Conservation (phyloP, 35 echinoderm and acorn worm genomes). For the Nesometra sesokonis region DNA sequence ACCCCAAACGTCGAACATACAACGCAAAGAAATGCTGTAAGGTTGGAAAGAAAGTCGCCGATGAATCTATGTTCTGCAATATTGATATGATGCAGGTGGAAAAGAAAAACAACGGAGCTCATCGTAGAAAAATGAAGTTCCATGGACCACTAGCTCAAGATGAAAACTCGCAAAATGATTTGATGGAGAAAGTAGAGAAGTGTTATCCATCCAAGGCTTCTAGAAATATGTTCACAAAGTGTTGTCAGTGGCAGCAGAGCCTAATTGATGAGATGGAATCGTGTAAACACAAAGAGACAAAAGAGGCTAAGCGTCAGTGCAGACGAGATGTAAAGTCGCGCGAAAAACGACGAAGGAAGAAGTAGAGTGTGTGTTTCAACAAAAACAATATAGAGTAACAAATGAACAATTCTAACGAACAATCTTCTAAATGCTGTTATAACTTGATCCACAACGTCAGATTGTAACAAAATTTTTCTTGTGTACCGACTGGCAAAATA, state of each 20-base stretch:
- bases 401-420: no score
- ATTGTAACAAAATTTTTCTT: no score
- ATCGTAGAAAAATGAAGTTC: constrained; percentile 68
- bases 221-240: constrained; percentile 56
- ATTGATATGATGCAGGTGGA: constrained; percentile 43
- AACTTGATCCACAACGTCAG: no score
- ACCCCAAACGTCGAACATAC: background rate
- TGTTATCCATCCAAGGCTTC: constrained; percentile 48
- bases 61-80: constrained; percentile 49
- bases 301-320: constrained; percentile 34
- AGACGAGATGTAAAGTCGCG: constrained; percentile 24
- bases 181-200: constrained; percentile 57
- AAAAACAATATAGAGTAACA: no score
- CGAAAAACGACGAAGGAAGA: background rate
- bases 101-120: constrained; percentile 56
- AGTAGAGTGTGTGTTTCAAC: no score
- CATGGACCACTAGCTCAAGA: constrained; percentile 19
- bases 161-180: constrained; percentile 11
- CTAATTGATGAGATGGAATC: constrained; percentile 23
- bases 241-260: constrained; percentile 44
- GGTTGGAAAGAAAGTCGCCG: constrained; percentile 49
- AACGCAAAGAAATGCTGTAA: constrained; percentile 63
- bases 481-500: no score
- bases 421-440: no score
- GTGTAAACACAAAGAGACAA: constrained; percentile 33